phyloP scores from a whole-genome alignment of 1,140 invertebrate genomes.

The Nixonia krombeini region DNA sequence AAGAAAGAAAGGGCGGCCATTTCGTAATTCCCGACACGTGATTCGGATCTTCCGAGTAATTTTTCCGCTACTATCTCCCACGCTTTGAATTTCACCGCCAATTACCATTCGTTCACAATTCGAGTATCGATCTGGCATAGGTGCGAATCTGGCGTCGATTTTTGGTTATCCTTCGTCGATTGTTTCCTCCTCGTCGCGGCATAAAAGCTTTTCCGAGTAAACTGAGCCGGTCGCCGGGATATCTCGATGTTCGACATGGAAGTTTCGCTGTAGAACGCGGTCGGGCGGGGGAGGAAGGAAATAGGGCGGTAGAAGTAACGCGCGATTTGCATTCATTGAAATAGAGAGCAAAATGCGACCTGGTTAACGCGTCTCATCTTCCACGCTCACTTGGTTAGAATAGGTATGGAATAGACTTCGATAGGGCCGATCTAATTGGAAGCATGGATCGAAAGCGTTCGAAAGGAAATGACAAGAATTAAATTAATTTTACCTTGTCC shows the following conservation, averaged over 20 bases:
- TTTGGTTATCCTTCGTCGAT: no score
- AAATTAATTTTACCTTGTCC: no score
- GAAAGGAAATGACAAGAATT: no score
- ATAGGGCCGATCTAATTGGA: no score
- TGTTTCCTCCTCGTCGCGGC: conserved; percentile 21
- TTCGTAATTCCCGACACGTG: no score
- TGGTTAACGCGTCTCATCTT: background rate
- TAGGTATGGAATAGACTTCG: no score
- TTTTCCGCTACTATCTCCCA: background rate
- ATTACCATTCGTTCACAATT: no score
- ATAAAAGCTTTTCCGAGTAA: conserved; percentile 49
- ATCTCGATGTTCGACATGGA: conserved; percentile 31
- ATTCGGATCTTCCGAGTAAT: background rate
- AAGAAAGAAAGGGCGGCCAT: conserved; percentile 1
- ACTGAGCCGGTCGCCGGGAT: conserved; percentile 13
- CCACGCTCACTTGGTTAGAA: no score
- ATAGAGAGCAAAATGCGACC: background rate
- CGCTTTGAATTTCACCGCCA: no score
- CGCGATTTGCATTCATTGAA: conserved; percentile 17
- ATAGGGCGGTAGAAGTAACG: conserved; percentile 4
- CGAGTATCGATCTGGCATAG: no score
- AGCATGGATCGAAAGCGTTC: no score
- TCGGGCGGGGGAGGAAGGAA: conserved; percentile 24
- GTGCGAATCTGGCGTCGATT: no score
- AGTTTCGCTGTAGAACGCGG: conserved; percentile 29